Evolutionary conservation across 2,113 vertebrate genomes (phyloP), one percentile per base, ranked within the genome.

Genomic region (Brachyistius frenatus): DNA sequence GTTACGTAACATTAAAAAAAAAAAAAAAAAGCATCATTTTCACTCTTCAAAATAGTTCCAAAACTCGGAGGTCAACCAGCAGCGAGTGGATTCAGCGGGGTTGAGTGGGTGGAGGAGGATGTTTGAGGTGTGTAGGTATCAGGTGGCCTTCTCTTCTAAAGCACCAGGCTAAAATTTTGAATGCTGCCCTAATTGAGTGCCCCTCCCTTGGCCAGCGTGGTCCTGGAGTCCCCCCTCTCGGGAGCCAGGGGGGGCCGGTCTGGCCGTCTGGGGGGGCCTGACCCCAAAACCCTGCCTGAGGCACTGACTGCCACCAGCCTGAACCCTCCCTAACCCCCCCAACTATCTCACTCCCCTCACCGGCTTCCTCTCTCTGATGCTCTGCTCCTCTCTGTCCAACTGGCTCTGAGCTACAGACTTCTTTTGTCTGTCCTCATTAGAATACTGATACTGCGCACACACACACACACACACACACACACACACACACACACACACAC

Each of bases 371-470:
- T 53, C 89, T 91, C 87, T 91, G 84, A 91, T 88, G 90, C 88
- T 81, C 64, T 68, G 87, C 84, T 83, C 73, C 80, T 77, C 81
- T 89, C 90, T 73, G 89, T 85, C 86, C 86, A 86, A 87, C 66
- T 90, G 91, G 89, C 91, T 92, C 78, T 85, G 80, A 92, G 89
- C 88, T 89, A 76, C 91, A 92, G 88, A 91, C 88, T 92, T 91
- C 89, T 92, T 88, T 93, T 93, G 91, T 93, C 91, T 89, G 80
- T 84, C 88, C 88, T 92, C 91, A 93, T 92, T 92, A 92, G 88
- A 92, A 92, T 93, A 90, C 87, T 80, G 80, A 85, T 83, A 78
- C 81, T 55, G 16, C 86, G 54, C 81, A 84, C 76, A 57, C 84
- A 62, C 52, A 80, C 65, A 78, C 66, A 75, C 75, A 79, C 85